phyloP scores from a whole-genome alignment of 2,113 vertebrate species.

The Chaenogobius annularis region DNA sequence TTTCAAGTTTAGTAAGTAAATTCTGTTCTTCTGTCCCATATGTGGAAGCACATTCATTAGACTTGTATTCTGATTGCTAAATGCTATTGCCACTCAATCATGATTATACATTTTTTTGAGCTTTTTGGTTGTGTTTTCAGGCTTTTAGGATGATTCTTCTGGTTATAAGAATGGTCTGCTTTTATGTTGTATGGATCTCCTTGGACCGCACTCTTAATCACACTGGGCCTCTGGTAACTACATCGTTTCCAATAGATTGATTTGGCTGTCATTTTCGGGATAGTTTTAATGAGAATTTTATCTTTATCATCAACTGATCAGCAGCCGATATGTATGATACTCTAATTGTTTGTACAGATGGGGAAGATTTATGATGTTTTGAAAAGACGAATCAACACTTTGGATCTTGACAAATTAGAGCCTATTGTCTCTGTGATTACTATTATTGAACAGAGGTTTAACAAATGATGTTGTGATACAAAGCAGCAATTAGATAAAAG shows the following conservation, averaged over 20 bases:
- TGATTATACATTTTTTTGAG: neutral
- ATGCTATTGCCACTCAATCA: neutral
- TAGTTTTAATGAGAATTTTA: constrained; percentile 42
- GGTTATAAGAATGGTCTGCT: neutral
- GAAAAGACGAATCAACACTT: neutral
- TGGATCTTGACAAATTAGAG: constrained; percentile 2
- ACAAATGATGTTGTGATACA: constrained; percentile 1
- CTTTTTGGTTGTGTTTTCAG: neutral
- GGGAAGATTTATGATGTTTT: neutral
- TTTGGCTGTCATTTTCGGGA: constrained; percentile 29
- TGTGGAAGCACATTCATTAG: neutral
- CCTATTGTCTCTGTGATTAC: neutral
- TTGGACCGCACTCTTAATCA: constrained; percentile 34
- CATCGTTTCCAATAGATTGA: constrained; percentile 21
- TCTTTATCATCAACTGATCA: constrained; percentile 27
- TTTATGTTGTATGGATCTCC: constrained; percentile 44
- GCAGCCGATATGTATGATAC: neutral
- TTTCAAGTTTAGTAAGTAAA: neutral
- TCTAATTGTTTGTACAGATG: neutral
- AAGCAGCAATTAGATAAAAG: neutral
- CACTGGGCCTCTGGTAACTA: constrained; percentile 8
- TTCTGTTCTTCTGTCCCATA: no score
- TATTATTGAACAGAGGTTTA: neutral
- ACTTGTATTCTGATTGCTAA: neutral
- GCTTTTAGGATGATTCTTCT: no score